Evolutionary conservation across 2,888 invertebrate species (phyloP), one percentile per base, ranked within the genome.

Genomic region (Argynnis bischoffii): DNA sequence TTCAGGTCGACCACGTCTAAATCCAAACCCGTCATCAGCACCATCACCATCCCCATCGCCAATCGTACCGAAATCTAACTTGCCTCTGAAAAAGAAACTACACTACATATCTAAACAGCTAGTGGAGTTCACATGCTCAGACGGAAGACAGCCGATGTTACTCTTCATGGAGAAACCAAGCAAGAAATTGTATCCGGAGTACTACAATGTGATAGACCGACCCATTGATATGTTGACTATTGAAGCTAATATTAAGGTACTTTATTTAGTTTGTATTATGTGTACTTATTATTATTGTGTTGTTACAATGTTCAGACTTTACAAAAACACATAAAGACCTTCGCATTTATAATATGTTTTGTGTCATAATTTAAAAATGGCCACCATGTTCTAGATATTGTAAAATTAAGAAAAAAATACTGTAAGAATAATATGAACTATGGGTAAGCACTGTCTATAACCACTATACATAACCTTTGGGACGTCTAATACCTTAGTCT

Each of bases 141-240:
- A 96, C 77, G 97, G 97, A 0, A 94, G 99, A 15, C 95, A 97
- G 77, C 97, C 98, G 0, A 97, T 98, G 93, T 91, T 97, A 67
- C 95, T 98, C 77, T 99, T 99, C 83, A 97, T 99, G 97, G 98
- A 98, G 85, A 97, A 99, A 80, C 99, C 99, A 0, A 98, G 98
- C 41, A 97, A 97, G 84, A 98, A 98, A 82, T 92, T 98, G 47
- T 99, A 99, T 83, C 98, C 99, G 0, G 98, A 98, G 84, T 99
- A 99, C 85, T 99, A 99, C 86, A 96, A 97, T 86, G 96, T 99
- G 1, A 99, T 99, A 72, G 95, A 96, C 46, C 96, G 96, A 78
- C 99, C 99, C 0, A 98, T 99, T 65, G 99, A 99, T 85, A 97
- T 99, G 96, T 94, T 97, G 66, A 97, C 97, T 65, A 99, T 99